Conservation (phyloP, 2,888 invertebrate genomes). For the Metalampra italica region DNA sequence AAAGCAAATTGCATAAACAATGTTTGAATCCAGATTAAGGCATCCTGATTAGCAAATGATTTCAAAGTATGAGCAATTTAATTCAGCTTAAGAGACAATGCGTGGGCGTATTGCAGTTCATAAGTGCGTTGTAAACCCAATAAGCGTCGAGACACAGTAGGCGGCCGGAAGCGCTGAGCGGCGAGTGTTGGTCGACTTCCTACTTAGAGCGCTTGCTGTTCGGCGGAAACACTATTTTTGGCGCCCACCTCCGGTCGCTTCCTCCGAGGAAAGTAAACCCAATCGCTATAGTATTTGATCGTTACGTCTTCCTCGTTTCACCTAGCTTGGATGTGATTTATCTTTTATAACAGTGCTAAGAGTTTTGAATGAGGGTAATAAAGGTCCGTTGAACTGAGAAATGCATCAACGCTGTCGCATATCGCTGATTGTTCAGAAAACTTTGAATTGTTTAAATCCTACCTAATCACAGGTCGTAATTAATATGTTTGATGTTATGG, state of each 20-base stretch:
- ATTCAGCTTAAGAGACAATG: conserved; percentile 67
- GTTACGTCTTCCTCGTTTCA: conserved; percentile 19
- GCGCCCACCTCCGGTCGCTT: conserved; percentile 65
- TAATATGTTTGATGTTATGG: no score
- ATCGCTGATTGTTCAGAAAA: no score
- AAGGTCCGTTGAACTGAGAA: no score
- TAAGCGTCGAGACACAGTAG: conserved; percentile 70
- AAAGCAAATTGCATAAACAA: no score
- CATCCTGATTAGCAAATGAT: conserved; percentile 22
- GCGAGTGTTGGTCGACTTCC: conserved; percentile 68
- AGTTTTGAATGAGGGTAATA: no score
- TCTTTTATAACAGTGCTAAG: no score
- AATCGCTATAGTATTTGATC: conserved; percentile 44
- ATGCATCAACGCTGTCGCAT: no score
- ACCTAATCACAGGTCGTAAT: no score
- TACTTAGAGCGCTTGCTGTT: conserved; percentile 66
- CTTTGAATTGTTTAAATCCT: no score
- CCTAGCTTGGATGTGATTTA: no score
- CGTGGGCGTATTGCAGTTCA: conserved; percentile 67
- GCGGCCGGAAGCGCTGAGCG: conserved; percentile 71
- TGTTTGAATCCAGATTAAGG: no score
- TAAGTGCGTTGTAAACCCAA: conserved; percentile 74
- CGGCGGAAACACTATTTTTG: conserved; percentile 76
- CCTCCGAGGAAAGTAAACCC: conserved; percentile 68
- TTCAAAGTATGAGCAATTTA: conserved; percentile 68